Percentiles rank a stretch among this genome's conserved stretches.
phyloP scores from a whole-genome alignment of 2,797 vertebrate species.

The Gambelia wislizenii region DNA sequence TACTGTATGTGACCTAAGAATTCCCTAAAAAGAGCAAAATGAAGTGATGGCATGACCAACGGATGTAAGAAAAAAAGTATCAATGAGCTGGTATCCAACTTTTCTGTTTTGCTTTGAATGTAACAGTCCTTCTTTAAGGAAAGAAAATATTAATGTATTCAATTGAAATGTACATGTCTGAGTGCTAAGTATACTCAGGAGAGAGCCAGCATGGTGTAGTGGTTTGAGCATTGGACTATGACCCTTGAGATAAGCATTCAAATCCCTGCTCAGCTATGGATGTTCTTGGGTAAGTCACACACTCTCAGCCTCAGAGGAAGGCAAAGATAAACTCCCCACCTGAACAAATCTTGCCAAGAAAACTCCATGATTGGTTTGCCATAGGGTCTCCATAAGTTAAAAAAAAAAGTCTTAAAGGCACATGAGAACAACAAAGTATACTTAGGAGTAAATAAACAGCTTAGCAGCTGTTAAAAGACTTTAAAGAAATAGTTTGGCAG shows the following conservation, averaged over 20 bases:
- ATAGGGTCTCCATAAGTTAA: no score
- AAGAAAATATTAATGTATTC: background rate
- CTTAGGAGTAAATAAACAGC: background rate
- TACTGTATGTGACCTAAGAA: background rate
- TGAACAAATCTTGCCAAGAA: no score
- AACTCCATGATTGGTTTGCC: no score
- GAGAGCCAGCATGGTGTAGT: no score
- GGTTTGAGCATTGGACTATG: no score
- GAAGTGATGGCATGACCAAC: background rate
- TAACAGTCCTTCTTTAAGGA: background rate
- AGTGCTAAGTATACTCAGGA: background rate
- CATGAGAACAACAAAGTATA: background rate
- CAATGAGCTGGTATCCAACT: background rate
- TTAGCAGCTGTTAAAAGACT: background rate
- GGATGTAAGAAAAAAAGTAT: no score
- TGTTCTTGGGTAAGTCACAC: no score
- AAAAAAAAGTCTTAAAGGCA: no score
- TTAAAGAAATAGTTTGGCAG: background rate
- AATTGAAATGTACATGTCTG: background rate
- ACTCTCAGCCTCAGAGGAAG: no score
- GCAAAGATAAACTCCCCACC: no score
- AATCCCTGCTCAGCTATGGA: no score
- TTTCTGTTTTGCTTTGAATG: background rate
- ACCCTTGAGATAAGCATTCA: no score
- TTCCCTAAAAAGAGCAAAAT: background rate